Conservation (phyloP, 2,113 vertebrate species). For the Cyphomyrus discorhynchus region DNA sequence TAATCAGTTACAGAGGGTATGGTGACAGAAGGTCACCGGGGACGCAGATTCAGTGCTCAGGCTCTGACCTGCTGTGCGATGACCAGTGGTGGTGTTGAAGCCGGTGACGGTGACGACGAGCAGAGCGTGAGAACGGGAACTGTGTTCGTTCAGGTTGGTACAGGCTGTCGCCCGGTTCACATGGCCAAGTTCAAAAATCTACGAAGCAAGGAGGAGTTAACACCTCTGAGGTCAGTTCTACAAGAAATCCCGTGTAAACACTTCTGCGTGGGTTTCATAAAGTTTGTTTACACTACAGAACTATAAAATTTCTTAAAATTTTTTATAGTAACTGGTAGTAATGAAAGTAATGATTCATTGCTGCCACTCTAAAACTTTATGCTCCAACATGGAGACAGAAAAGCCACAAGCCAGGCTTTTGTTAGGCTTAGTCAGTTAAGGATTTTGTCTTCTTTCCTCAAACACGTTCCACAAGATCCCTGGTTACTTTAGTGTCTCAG, state of each 20-base stretch:
- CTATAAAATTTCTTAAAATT: neutral
- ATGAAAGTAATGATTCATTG: neutral
- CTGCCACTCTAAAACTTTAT: neutral
- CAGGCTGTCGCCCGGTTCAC: conserved; percentile 81
- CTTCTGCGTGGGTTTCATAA: neutral
- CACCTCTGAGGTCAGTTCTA: neutral
- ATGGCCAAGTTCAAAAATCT: conserved; percentile 86
- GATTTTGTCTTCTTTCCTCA: neutral
- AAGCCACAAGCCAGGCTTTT: neutral
- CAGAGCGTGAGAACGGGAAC: conserved; percentile 89
- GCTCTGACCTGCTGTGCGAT: conserved; percentile 71
- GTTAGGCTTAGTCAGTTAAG: neutral
- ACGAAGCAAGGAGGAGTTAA: conserved; percentile 7
- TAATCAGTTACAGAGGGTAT: neutral
- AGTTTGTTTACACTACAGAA: neutral
- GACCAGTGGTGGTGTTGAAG: conserved; percentile 74
- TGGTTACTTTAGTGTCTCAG: neutral
- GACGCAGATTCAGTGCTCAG: neutral
- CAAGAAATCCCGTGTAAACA: neutral
- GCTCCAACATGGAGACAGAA: neutral
- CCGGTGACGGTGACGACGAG: conserved; percentile 79
- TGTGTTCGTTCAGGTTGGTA: conserved; percentile 90
- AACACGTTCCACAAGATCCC: neutral
- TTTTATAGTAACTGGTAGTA: neutral
- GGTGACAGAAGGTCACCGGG: neutral